These are phyloP conservation scores for Boleophthalmus pectinirostris DNA, from an alignment of 2,113 vertebrate species.

Conservation along the genomic window DNA sequence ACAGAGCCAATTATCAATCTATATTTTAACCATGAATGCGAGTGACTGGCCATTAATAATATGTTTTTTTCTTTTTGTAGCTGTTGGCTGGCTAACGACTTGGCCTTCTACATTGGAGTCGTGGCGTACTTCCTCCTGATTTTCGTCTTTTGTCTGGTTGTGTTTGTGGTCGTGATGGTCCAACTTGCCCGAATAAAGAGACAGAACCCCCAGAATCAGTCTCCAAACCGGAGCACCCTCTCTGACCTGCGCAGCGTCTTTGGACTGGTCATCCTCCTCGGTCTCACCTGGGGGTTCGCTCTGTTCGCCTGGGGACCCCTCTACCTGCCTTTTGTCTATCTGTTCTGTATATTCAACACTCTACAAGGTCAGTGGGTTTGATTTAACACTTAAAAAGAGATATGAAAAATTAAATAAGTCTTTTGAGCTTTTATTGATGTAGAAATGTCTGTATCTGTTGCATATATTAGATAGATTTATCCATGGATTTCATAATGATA, in stretches of 20 bases:
- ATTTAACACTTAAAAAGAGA: background rate
- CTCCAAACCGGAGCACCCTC: constrained; percentile 81
- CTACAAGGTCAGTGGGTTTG: constrained; percentile 84
- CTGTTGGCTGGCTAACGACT: constrained; percentile 89
- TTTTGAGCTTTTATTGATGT: background rate
- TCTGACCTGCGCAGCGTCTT: constrained; percentile 85
- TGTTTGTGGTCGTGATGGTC: constrained; percentile 93
- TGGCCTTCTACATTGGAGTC: constrained; percentile 88
- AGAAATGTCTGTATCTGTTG: too few relatives aligned
- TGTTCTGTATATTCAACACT: constrained; percentile 93
- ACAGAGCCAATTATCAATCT: too few relatives aligned
- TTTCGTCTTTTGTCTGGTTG: constrained; percentile 86
- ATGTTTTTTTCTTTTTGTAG: constrained; percentile 67
- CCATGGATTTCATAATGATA: too few relatives aligned
- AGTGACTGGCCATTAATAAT: background rate
- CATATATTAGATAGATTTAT: too few relatives aligned
- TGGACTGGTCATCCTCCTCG: constrained; percentile 88
- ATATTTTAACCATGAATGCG: background rate
- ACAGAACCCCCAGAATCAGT: constrained; percentile 88
- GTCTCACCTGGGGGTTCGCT: constrained; percentile 95
- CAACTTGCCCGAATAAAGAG: constrained; percentile 92
- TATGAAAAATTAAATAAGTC: background rate
- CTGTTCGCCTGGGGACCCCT: constrained; percentile 92
- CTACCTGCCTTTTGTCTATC: constrained; percentile 86
- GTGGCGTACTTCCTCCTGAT: constrained; percentile 91